Evolutionary conservation across 2,113 vertebrate species (phyloP), one percentile per base, ranked within the genome.

Genomic region (Zosterops pallidus): DNA sequence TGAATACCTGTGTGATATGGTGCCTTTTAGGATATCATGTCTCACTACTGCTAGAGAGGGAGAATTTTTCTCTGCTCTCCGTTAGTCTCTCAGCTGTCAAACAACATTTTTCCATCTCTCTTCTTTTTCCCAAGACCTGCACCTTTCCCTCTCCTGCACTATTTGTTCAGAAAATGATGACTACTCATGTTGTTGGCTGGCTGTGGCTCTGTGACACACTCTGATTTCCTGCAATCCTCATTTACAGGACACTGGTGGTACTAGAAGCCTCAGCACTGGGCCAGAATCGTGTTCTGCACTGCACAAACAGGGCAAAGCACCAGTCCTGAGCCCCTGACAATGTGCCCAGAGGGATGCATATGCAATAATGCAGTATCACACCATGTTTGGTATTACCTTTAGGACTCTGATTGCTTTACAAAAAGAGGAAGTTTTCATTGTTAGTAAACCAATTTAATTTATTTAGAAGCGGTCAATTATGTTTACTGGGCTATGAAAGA

Each of bases 401-500:
- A 92, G 44, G 62, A 46, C 18, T 86, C 70, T 22, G 25, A 86
- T 31, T 75, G 72, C 52, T 90, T 85, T 78, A 96, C 76, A 81
- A 71, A 81, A 79, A 60, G 19, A 86, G 79, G 89, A 93, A 79
- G 81, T 92, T 91, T 95, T 89, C 86, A 89, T 56, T 91, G 92
- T 96, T 96, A 94, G 94, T 60, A 95, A 96, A 93, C 71, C 4
- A 0, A 93, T 81, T 81, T 67, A 91, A 96, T 90, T 96, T 94
- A 95, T 93, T 96, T 96, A 94, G 94, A 83, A 90, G 71, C 82
- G 93, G 71, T 95, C 94, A 92, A 93, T 96, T 96, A 90, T 90
- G 88, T 94, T 91, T 90, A 96, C 92, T 96, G 95, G 88, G 88
- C 93, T 94, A 94, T 95, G 94, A 92, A 96, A 93, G 93, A 96